Conservation (phyloP, 1,140 invertebrate genomes). For the Halesus radiatus region DNA sequence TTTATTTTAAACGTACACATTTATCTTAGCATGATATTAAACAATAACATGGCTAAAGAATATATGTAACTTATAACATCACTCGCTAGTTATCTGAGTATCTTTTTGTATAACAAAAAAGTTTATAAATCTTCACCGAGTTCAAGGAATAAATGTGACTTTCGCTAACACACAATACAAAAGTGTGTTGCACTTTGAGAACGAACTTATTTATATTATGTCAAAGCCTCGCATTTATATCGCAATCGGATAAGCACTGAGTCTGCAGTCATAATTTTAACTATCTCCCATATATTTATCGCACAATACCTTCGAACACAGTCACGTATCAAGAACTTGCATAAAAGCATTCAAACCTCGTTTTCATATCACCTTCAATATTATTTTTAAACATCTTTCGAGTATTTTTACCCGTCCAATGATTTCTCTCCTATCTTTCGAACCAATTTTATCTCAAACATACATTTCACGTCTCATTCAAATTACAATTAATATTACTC, state of each 20-base stretch:
- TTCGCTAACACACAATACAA: too few relatives aligned
- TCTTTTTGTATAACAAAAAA: conserved; percentile 1
- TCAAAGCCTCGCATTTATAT: background rate
- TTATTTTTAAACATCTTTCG: too few relatives aligned
- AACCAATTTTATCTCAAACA: too few relatives aligned
- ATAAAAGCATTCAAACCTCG: too few relatives aligned
- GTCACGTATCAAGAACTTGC: background rate
- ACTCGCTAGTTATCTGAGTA: conserved; percentile 21
- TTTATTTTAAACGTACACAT: conserved; percentile 34
- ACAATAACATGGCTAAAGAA: conserved; percentile 34
- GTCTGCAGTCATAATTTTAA: background rate
- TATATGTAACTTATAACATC: conserved; percentile 42
- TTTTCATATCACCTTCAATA: too few relatives aligned
- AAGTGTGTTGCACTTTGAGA: too few relatives aligned
- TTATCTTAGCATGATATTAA: conserved; percentile 35
- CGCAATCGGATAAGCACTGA: background rate
- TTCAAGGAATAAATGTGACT: too few relatives aligned
- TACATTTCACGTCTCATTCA: background rate
- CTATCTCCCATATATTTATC: background rate
- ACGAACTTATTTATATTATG: too few relatives aligned
- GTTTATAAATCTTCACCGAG: conserved; percentile 13
- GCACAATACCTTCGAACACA: background rate
- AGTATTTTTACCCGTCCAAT: too few relatives aligned
- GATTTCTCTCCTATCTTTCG: too few relatives aligned
- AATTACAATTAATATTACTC: conserved; percentile 7